These are phyloP conservation scores for Telmatherina bonti DNA, from an alignment of 2,797 vertebrate genomes.

Conservation along the genomic window DNA sequence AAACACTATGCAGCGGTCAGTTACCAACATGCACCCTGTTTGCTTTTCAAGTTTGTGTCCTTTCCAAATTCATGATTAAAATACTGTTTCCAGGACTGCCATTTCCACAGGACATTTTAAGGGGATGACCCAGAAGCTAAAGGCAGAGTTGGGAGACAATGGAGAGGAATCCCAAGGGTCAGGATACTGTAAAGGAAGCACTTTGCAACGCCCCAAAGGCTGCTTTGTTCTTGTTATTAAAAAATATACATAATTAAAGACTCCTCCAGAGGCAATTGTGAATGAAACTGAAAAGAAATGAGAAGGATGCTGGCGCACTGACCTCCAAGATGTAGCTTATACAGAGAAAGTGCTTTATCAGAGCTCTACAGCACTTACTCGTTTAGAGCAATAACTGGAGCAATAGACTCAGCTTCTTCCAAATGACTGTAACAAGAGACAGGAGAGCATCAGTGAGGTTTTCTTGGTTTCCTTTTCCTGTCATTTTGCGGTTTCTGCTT, in stretches of 20 bases:
- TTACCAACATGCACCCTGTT: too few relatives aligned
- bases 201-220: not conserved
- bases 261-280: not conserved
- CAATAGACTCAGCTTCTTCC: not conserved
- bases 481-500: not conserved
- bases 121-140: not conserved
- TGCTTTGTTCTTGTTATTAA: not conserved
- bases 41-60: not conserved
- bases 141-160: not conserved
- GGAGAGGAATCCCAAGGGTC: not conserved
- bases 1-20: not conserved
- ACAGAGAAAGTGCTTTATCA: slow-evolving; percentile 2
- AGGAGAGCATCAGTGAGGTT: not conserved
- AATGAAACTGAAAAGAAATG: slow-evolving; percentile 26
- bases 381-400: slow-evolving; percentile 34
- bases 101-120: not conserved
- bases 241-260: not conserved
- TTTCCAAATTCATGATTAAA: not conserved
- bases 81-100: not conserved
- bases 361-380: not conserved
- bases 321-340: slow-evolving; percentile 15
- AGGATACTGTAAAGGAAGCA: not conserved
- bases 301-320: not conserved
- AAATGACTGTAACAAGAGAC: slow-evolving; percentile 25
- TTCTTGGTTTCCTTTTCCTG: not conserved